These are phyloP conservation scores for Drosophila prosaltans DNA, from an alignment of 1,140 invertebrate species.

Conservation along the genomic window DNA sequence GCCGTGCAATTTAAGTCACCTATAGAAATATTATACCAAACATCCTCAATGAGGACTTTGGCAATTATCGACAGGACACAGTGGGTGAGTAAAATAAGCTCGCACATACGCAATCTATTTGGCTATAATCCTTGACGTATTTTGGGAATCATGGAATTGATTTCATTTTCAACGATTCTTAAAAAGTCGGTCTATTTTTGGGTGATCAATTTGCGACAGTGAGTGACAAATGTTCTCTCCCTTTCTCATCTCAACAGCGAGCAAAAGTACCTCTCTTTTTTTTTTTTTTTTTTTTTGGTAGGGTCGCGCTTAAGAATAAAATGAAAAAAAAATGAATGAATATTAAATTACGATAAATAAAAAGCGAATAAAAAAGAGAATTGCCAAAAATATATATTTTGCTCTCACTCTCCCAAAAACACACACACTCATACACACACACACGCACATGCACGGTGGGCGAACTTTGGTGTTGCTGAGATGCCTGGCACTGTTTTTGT, in stretches of 20 bases:
- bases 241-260: no score
- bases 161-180: not conserved
- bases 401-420: not conserved
- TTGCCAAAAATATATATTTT: conserved; percentile 19
- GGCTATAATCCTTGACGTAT: no score
- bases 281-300: not conserved
- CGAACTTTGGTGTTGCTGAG: not conserved
- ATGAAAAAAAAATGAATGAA: conserved; percentile 64
- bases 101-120: no score
- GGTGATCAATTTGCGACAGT: conserved; percentile 27
- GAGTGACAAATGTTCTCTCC: conserved; percentile 43
- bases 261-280: not conserved
- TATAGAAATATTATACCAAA: no score
- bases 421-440: not conserved
- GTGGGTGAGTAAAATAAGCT: no score
- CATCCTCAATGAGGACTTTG: no score
- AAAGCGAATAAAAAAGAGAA: conserved; percentile 13
- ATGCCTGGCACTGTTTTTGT: not conserved
- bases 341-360: conserved; percentile 73
- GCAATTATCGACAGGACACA: no score
- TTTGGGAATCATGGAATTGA: not conserved
- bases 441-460: not conserved
- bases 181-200: conserved; percentile 20
- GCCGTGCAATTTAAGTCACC: no score
- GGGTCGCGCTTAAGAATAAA: conserved; percentile 62